Conservation (phyloP, 2,113 vertebrate genomes). For the Nicator chloris region DNA sequence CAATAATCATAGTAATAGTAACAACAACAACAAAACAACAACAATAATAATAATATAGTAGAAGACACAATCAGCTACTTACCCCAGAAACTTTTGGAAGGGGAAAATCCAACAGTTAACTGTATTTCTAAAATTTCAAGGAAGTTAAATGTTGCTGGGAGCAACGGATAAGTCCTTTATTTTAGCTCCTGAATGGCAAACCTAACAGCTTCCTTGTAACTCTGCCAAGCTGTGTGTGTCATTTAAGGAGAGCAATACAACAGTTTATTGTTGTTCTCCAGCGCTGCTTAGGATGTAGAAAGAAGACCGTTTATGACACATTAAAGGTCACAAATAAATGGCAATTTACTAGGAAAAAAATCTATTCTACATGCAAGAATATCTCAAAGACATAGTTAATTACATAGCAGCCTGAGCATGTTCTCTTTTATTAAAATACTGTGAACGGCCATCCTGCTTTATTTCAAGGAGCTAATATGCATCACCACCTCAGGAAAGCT, state of each 20-base stretch:
- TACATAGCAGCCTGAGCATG: background rate
- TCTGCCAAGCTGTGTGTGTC: background rate
- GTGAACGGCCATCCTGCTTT: background rate
- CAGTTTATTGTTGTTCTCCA: background rate
- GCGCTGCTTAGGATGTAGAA: background rate
- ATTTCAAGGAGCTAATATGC: background rate
- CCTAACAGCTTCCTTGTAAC: background rate
- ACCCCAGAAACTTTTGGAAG: background rate
- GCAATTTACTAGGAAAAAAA: constrained; percentile 3
- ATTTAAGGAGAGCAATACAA: background rate
- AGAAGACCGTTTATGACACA: background rate
- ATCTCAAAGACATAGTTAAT: constrained; percentile 18
- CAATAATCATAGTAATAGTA: background rate
- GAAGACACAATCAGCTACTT: background rate
- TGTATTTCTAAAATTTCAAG: background rate
- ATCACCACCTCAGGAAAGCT: background rate
- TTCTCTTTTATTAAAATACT: background rate
- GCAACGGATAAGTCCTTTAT: background rate
- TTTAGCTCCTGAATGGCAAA: background rate
- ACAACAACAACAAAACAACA: too few species aligned
- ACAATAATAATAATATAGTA: background rate
- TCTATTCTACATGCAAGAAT: background rate
- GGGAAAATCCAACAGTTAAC: background rate
- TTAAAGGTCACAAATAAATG: constrained; percentile 18
- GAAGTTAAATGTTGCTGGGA: background rate